These are phyloP conservation scores for Hyppa rectilinea DNA, from an alignment of 2,888 invertebrate species.

Conservation along the genomic window DNA sequence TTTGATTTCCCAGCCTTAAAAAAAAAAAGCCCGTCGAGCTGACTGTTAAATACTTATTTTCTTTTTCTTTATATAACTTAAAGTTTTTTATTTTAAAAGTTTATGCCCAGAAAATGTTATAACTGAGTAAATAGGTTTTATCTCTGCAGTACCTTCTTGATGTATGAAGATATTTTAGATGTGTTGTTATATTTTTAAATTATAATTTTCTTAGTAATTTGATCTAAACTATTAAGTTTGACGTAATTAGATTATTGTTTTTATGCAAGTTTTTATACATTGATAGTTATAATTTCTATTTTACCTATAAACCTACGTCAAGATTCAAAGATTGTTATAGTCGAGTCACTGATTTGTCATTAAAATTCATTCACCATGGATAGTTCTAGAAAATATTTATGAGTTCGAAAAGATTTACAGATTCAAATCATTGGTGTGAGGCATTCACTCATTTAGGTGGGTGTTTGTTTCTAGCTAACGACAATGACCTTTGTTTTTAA, in stretches of 20 bases:
- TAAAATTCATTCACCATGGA: conserved; percentile 43
- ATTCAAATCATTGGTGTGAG: conserved; percentile 30
- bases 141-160: not conserved
- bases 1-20: too few species aligned
- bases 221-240: not conserved
- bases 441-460: conserved; percentile 25
- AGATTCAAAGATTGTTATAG: too few species aligned
- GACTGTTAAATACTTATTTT: too few species aligned
- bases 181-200: conserved; percentile 1
- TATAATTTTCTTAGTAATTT: not conserved
- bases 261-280: conserved; percentile 6
- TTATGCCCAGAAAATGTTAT: too few species aligned
- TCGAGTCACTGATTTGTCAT: conserved; percentile 30
- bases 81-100: too few species aligned
- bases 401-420: conserved; percentile 19
- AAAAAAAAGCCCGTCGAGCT: too few species aligned
- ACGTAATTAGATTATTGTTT: not conserved
- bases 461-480: conserved; percentile 12
- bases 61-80: too few species aligned
- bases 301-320: conserved; percentile 17
- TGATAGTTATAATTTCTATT: not conserved
- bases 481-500: conserved; percentile 21
- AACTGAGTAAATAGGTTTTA: too few species aligned
- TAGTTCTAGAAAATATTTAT: conserved; percentile 50
- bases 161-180: not conserved